Evolutionary conservation across 2,113 vertebrate species (phyloP).

Genomic region (Xiphophorus couchianus): DNA sequence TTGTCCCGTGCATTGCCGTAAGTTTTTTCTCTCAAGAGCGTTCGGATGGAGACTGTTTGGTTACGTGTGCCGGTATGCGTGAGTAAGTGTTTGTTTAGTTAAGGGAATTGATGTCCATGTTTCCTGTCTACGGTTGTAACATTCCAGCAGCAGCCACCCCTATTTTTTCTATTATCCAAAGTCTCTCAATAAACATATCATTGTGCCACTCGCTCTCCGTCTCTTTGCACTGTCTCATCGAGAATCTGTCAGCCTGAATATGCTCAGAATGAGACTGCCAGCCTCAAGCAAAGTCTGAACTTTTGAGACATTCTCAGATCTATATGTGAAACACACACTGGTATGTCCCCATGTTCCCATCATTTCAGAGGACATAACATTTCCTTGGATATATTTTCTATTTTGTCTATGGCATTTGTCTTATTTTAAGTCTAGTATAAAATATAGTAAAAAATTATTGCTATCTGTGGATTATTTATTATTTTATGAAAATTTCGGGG

Average conservation of each 20-base stretch:
- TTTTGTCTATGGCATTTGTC: background rate
- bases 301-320: constrained; percentile 55
- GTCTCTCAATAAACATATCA: constrained; percentile 83
- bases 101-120: constrained; percentile 56
- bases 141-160: constrained; percentile 71
- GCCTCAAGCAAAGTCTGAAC: constrained; percentile 66
- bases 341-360: background rate
- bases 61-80: constrained; percentile 2
- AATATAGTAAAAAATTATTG: background rate
- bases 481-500: background rate
- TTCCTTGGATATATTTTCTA: background rate
- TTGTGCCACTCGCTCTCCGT: constrained; percentile 67
- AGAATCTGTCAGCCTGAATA: constrained; percentile 54
- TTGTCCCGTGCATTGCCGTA: constrained; percentile 70
- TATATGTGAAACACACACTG: constrained; percentile 30
- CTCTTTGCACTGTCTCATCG: constrained; percentile 37
- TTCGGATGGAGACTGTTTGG: background rate
- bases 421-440: background rate
- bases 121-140: constrained; percentile 73
- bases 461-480: background rate
- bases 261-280: constrained; percentile 36
- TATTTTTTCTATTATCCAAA: constrained; percentile 79
- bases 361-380: background rate
- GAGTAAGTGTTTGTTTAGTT: constrained; percentile 32
- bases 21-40: constrained; percentile 48